A percentile compares a stretch with the other conserved stretches of the same genome.
Evolutionary conservation across 2,113 vertebrate species (phyloP).

Genomic region (Barnardius zonarius): DNA sequence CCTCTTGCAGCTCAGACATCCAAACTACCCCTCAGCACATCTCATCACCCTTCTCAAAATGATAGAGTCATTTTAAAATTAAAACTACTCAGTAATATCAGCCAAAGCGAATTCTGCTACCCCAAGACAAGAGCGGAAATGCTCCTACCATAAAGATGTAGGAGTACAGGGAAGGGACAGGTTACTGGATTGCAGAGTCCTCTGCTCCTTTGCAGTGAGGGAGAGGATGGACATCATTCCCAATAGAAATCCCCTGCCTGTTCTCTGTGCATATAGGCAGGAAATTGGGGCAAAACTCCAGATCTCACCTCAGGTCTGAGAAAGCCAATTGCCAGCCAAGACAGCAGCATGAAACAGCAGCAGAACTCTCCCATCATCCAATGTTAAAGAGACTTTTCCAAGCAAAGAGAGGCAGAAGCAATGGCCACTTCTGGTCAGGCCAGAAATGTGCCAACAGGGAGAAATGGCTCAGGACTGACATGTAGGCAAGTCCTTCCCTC

Average conservation of each 20-base stretch:
- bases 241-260: background rate
- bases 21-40: background rate
- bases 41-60: background rate
- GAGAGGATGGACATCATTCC: background rate
- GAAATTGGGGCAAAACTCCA: background rate
- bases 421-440: background rate
- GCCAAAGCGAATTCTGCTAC: background rate
- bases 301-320: background rate
- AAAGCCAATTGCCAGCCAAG: background rate
- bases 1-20: background rate
- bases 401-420: background rate
- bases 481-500: background rate
- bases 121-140: background rate
- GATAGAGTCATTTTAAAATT: background rate
- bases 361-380: fast-evolving
- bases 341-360: background rate
- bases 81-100: background rate
- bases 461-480: background rate
- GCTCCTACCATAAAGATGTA: fast-evolving
- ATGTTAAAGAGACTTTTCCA: background rate
- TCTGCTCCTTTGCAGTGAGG: background rate
- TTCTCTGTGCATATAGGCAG: background rate
- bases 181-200: background rate
- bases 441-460: background rate
- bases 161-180: background rate